Conservation (phyloP, 2,797 vertebrate genomes). For the Salarias fasciatus region DNA sequence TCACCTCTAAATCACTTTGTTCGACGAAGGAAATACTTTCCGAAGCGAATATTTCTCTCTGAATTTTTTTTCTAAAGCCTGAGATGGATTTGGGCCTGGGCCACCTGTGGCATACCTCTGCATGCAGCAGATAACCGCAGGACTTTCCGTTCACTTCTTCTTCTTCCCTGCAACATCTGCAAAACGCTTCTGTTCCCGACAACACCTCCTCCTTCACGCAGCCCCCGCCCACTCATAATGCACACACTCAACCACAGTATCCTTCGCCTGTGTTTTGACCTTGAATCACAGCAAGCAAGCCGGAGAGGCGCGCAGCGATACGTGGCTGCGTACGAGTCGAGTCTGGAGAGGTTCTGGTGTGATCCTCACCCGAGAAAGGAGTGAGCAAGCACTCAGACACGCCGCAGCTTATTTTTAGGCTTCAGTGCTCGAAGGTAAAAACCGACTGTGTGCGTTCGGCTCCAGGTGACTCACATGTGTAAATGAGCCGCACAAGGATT, state of each 20-base stretch:
- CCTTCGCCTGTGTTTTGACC: slow-evolving; percentile 55
- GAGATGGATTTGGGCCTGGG: slow-evolving; percentile 49
- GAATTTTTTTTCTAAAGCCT: slow-evolving; percentile 10
- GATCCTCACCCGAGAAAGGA: slow-evolving; percentile 24
- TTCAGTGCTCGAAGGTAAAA: slow-evolving; percentile 34
- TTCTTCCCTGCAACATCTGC: slow-evolving; percentile 78
- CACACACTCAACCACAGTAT: slow-evolving; percentile 54
- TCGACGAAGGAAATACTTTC: slow-evolving; percentile 5
- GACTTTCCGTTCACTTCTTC: slow-evolving; percentile 86
- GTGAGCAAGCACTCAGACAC: slow-evolving; percentile 20
- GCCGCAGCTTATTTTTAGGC: slow-evolving; percentile 24
- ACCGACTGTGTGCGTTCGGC: slow-evolving; percentile 27
- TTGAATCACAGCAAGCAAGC: slow-evolving; percentile 34
- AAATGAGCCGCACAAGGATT: slow-evolving; percentile 55
- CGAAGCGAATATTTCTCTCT: too few species aligned
- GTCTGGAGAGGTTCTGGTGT: slow-evolving; percentile 23
- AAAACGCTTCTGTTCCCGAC: slow-evolving; percentile 83
- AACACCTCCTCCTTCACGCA: slow-evolving; percentile 71
- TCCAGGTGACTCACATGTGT: slow-evolving; percentile 58
- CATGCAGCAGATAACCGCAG: slow-evolving; percentile 84
- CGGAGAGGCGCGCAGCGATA: slow-evolving; percentile 38
- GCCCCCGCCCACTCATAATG: slow-evolving; percentile 65
- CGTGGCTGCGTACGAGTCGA: slow-evolving; percentile 10
- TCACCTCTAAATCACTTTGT: slow-evolving; percentile 16
- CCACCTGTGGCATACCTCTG: slow-evolving; percentile 80